phyloP scores from a whole-genome alignment of 2,888 invertebrate genomes.

The Biston stratarius region DNA sequence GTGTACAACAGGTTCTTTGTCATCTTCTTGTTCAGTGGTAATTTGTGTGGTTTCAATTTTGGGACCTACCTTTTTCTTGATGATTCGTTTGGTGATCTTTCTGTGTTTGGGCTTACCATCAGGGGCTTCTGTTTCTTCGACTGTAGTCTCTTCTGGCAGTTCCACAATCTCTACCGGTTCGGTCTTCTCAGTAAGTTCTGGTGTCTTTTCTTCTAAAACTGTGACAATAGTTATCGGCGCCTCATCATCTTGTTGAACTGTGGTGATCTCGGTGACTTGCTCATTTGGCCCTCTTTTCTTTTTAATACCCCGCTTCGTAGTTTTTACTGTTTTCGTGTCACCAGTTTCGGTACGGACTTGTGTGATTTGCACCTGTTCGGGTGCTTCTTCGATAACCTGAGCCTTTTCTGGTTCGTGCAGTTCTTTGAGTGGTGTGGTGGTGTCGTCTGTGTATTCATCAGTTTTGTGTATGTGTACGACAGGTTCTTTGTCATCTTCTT shows the following conservation, averaged over 20 bases:
- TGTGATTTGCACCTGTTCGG: slow-evolving; percentile 62
- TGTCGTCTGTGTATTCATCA: slow-evolving; percentile 51
- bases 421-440: slow-evolving; percentile 37
- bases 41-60: slow-evolving; percentile 53
- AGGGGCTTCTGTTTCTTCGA: slow-evolving; percentile 54
- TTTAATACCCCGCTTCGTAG: slow-evolving; percentile 77
- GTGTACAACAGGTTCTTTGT: slow-evolving; percentile 62
- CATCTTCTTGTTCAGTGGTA: slow-evolving; percentile 39
- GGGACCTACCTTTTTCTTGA: slow-evolving; percentile 57
- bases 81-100: slow-evolving; percentile 51
- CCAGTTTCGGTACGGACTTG: slow-evolving; percentile 68
- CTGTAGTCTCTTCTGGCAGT: slow-evolving; percentile 60
- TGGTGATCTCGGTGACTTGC: slow-evolving; percentile 48
- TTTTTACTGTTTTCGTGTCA: slow-evolving; percentile 61
- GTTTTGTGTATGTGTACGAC: slow-evolving; percentile 53
- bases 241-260: slow-evolving; percentile 42
- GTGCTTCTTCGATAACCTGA: slow-evolving; percentile 60
- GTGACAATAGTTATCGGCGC: slow-evolving; percentile 42
- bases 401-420: slow-evolving; percentile 45
- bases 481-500: slow-evolving; percentile 50
- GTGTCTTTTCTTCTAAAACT: slow-evolving; percentile 31
- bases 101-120: slow-evolving; percentile 40
- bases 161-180: slow-evolving; percentile 46
- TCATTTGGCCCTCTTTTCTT: slow-evolving; percentile 55
- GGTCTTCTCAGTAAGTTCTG: slow-evolving; percentile 20